Evolutionary conservation across 1,140 invertebrate species (phyloP).

Genomic region (Brachionus paranguensis): DNA sequence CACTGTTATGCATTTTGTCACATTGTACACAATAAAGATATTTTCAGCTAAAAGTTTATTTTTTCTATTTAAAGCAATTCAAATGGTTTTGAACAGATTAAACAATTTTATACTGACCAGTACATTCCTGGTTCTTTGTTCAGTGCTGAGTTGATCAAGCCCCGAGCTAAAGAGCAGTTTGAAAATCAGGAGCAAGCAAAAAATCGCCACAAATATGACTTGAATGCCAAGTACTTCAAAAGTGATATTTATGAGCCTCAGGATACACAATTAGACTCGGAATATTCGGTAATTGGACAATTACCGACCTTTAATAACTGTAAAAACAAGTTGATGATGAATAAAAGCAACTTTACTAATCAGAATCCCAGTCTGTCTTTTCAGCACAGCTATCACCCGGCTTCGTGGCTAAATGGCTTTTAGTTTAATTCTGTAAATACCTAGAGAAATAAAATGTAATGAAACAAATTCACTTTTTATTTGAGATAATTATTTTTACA

Average conservation of each 20-base stretch:
- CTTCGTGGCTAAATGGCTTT: neutral
- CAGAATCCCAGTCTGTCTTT: neutral
- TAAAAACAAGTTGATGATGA: neutral
- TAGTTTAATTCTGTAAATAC: neutral
- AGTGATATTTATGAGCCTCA: neutral
- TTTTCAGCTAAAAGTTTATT: neutral
- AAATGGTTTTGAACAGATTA: neutral
- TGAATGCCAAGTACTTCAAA: neutral
- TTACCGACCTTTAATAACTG: neutral
- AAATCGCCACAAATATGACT: neutral
- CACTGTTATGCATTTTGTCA: neutral
- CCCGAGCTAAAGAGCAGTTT: neutral
- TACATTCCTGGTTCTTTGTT: neutral
- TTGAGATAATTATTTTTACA: too few relatives aligned
- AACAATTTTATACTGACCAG: neutral
- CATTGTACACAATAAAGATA: neutral
- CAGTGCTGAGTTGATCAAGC: neutral
- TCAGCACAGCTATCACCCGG: conserved; percentile 5
- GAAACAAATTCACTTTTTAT: too few relatives aligned
- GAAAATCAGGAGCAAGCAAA: neutral
- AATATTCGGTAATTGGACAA: conserved; percentile 5
- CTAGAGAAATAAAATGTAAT: neutral
- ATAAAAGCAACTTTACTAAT: neutral
- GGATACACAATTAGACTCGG: neutral
- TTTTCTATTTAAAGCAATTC: neutral